Conservation (phyloP, 2,797 vertebrate genomes). For the Poeciliopsis gracilis region DNA sequence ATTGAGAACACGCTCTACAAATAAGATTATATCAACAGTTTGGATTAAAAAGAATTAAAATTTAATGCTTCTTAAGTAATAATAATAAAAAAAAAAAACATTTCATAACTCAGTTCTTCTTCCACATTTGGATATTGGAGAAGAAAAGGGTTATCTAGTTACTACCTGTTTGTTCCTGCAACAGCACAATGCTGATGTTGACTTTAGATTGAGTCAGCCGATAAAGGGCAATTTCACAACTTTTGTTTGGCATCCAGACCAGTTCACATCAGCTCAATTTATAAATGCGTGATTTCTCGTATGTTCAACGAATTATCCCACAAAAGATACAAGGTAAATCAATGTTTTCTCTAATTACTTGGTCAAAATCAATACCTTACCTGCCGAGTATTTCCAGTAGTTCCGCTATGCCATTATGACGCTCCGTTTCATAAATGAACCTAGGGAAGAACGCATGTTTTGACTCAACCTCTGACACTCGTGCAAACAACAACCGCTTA, state of each 20-base stretch:
- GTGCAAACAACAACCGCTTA: background rate
- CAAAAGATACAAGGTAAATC: background rate
- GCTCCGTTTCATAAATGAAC: conserved; percentile 99
- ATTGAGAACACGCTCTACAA: background rate
- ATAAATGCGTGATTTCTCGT: background rate
- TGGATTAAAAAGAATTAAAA: background rate
- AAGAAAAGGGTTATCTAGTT: background rate
- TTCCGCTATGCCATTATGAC: conserved; percentile 99
- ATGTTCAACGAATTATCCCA: background rate
- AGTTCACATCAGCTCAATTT: background rate
- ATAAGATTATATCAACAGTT: background rate
- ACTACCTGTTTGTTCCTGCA: background rate
- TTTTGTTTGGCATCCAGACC: background rate
- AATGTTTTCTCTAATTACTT: background rate
- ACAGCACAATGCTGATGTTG: background rate
- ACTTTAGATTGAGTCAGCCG: background rate
- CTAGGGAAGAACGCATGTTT: conserved; percentile 62
- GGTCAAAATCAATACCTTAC: conserved; percentile 67
- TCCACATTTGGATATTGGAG: background rate
- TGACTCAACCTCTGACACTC: background rate
- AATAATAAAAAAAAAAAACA: background rate
- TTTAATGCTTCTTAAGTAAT: background rate
- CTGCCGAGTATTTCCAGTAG: conserved; percentile 99
- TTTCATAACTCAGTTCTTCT: background rate
- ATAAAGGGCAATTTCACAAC: background rate